Evolutionary conservation across 2,113 vertebrate genomes (phyloP), one percentile per base, ranked within the genome.

Genomic region (Brachypteracias leptosomus): DNA sequence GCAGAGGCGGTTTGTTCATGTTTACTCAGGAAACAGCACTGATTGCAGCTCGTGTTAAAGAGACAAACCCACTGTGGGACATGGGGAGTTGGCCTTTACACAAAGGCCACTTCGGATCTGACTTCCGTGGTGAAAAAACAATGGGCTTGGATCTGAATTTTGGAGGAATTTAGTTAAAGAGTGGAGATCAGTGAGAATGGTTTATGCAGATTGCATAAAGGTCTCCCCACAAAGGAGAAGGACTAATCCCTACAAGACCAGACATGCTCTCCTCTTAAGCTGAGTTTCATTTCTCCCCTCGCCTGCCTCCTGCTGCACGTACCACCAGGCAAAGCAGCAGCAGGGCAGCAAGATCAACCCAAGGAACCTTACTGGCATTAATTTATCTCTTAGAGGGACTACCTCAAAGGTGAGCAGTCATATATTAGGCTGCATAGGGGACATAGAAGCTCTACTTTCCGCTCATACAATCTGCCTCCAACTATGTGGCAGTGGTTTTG

Each of bases 21-120:
- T 95, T 94, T 92, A 90, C 61, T 90, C 76, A 85, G 80, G 75
- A 88, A 86, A 95, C 28, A 84, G 88, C 88, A 81, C 44, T 90
- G 83, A 96, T n/a, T 89, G 80, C 12, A 7, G 88, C 52, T 75
- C 57, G 18, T 0, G 6, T 52, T 65, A 62, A 65, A 88, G 54
- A 75, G 44, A 77, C 36, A 91, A 79, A 72, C 17, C 13, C 31
- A 61, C 35, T 89, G 31, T n/a, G 61, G 76, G 74, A 89, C 61
- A 57, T 62, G 29, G 17, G 10, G 42, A 75, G 54, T 51, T 7
- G 0, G 18, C 52, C 59, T 52, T 83, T 80, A 80, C 55, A n/a
- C 78, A 78, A 86, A 85, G 42, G 62, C 22, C 44, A 26, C 71
- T n/a, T 80, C 5, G 35, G 63, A 79, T 58, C 33, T 24, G 47